Evolutionary conservation across 1,140 invertebrate species (phyloP).

Genomic region (Lepidotrigona ventralis): DNA sequence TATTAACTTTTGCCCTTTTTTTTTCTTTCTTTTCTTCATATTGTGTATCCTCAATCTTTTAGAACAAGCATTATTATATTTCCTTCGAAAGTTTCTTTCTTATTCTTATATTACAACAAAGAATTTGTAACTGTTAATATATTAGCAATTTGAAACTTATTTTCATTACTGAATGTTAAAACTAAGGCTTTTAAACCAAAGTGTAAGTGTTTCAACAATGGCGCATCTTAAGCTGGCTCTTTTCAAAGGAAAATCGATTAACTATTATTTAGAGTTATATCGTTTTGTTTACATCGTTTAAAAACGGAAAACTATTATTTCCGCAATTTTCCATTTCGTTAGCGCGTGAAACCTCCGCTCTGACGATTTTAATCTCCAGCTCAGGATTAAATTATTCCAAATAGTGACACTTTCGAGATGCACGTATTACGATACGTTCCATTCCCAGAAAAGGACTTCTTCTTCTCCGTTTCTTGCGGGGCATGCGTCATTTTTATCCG

Average conservation of each 20-base stretch:
- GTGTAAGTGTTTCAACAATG: not conserved
- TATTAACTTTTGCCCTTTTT: not conserved
- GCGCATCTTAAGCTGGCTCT: not conserved
- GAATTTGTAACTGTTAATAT: too few species aligned
- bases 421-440: too few species aligned
- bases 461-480: not conserved
- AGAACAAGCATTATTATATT: too few species aligned
- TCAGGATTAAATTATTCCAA: not conserved
- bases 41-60: not conserved
- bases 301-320: too few species aligned
- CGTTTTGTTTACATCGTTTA: too few species aligned
- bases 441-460: not conserved
- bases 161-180: too few species aligned
- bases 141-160: too few species aligned
- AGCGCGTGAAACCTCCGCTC: not conserved
- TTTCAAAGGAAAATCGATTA: too few species aligned
- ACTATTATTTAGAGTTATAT: not conserved
- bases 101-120: too few species aligned
- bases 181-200: too few species aligned
- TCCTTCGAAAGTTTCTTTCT: too few species aligned
- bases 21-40: not conserved
- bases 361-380: not conserved
- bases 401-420: not conserved
- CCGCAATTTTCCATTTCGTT: not conserved
- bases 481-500: not conserved